A percentile compares a stretch with the other conserved stretches of the same genome.
These are phyloP conservation scores for Marcusenius ussheri DNA, from an alignment of 2,113 vertebrate genomes.

Conservation along the genomic window DNA sequence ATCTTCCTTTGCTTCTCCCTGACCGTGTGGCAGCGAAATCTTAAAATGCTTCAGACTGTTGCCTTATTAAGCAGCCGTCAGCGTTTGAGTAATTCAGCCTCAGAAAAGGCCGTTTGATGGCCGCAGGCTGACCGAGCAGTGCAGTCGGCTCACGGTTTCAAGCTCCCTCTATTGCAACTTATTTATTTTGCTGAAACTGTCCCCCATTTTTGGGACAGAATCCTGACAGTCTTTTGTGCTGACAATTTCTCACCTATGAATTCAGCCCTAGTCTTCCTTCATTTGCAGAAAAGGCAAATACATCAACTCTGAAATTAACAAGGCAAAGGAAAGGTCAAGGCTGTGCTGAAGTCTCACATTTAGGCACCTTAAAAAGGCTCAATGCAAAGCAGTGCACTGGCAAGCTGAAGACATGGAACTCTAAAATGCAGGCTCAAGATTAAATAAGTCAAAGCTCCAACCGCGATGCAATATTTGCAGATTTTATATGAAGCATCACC, in stretches of 20 bases:
- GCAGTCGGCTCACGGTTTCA: neutral
- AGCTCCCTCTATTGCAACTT: neutral
- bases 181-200: neutral
- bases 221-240: constrained; percentile 1
- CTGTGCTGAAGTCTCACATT: constrained; percentile 26
- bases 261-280: constrained; percentile 8
- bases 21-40: neutral
- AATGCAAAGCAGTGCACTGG: neutral
- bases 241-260: constrained; percentile 16
- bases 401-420: neutral
- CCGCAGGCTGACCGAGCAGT: neutral
- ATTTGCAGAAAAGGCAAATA: constrained; percentile 27
- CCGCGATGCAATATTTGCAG: neutral
- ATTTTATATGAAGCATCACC: neutral
- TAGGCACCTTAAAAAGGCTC: constrained; percentile 21
- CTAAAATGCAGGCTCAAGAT: neutral
- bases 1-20: neutral
- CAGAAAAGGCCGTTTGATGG: neutral
- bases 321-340: constrained; percentile 37
- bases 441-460: neutral
- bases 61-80: neutral
- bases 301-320: constrained; percentile 43
- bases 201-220: neutral
- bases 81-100: constrained; percentile 14
- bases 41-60: neutral